Conservation (phyloP, 1,140 invertebrate species). For the Schlechtendalia chinensis region DNA sequence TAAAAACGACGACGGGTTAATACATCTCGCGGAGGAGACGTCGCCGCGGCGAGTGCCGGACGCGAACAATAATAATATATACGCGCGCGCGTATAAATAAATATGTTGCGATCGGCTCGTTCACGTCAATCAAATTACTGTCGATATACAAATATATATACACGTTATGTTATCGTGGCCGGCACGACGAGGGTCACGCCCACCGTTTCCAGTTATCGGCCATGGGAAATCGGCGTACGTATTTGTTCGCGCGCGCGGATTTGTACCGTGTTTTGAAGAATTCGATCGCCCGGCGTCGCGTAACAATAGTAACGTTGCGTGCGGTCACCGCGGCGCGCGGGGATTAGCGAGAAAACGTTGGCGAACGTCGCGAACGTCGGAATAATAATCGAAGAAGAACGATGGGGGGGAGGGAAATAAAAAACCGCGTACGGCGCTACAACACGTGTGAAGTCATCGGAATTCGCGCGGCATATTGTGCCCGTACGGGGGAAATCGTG, state of each 20-base stretch:
- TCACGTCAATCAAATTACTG: conserved; percentile 31
- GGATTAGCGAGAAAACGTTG: background rate
- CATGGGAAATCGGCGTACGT: conserved; percentile 30
- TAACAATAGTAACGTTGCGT: background rate
- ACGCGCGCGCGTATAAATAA: no score
- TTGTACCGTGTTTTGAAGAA: background rate
- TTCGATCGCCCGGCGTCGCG: background rate
- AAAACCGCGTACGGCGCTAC: no score
- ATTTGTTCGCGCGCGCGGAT: background rate
- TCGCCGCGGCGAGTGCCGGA: background rate
- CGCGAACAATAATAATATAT: no score
- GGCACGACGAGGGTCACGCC: conserved; percentile 24
- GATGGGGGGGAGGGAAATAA: no score
- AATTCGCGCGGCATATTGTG: no score
- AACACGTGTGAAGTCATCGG: no score
- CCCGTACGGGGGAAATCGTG: no score
- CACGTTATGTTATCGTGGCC: background rate
- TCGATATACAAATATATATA: background rate
- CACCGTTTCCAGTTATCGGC: conserved; percentile 9
- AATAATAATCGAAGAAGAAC: no score
- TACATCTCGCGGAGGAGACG: background rate
- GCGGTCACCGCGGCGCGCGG: background rate
- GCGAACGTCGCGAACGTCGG: no score
- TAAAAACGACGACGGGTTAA: no score
- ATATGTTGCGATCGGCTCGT: background rate